Base-by-base conservation (phyloP, 2,888 invertebrate genomes). In the Phengaris alcon region DNA sequence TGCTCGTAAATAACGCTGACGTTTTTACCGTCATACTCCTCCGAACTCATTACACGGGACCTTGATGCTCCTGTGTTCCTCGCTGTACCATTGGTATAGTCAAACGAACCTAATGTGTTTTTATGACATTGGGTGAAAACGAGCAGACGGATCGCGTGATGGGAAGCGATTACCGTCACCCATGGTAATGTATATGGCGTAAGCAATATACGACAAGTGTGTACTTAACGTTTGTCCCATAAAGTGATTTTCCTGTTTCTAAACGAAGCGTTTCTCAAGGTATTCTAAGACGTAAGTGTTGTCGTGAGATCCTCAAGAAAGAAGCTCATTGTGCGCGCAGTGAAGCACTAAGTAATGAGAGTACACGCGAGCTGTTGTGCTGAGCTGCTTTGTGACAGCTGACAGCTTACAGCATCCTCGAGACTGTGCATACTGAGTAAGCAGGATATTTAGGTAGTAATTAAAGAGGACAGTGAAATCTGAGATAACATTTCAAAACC, bases 1-100 rank as follows among this genome's bases (percentile, higher is more conserved):
- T 54, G 57, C 72, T 77, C 77, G 77, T 77, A 76, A 78, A 77
- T 77, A 74, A 76, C 74, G 72, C 57, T 64, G 76, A 77, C 76
- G 75, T 78, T 74, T 70, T 70, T 51, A 70, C 51, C 52, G 48
- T 51, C 51, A 70, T 51, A 70, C 22, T 70, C 51, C 51, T 70
- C n/a, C 52, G 15, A 69, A 69, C 70, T 70, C 48, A 70, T 70
- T 51, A 22, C 22, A 9, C 59, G 5, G 51, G 22, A n/a, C 48
- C 69, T 69, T n/a, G 44, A 57, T n/a, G 6, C 15, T 9, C 15
- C 15, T 6, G 6, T n/a, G 5, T n/a, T 55, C 55, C 6, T n/a
- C 59, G 55, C 59, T 15, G 5, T 59, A 15, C 59, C 10, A 4
- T 57, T 0, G 15, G 6, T 6, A n/a, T 6, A 22, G 10, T 10